Evolutionary conservation across 2,113 vertebrate species (phyloP).

Genomic region (Illadopsis cleaveri): DNA sequence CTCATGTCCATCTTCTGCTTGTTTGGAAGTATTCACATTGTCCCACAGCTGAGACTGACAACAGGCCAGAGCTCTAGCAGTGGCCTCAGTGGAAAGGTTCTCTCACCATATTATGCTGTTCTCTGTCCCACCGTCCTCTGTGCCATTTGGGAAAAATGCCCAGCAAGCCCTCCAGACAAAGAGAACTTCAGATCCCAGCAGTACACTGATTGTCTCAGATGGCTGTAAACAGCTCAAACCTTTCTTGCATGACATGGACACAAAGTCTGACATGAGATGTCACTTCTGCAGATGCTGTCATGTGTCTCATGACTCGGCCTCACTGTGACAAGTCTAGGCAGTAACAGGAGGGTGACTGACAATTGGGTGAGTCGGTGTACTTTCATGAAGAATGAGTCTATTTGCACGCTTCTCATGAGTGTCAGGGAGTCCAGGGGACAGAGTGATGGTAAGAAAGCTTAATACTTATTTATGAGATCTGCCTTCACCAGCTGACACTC

Average conservation of each 20-base stretch:
- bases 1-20: not conserved
- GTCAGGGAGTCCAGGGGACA: not conserved
- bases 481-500: not conserved
- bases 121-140: accelerated
- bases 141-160: not conserved
- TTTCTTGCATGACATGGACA: not conserved
- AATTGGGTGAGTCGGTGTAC: not conserved
- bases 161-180: not conserved
- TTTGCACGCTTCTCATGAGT: not conserved
- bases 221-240: not conserved
- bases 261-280: not conserved
- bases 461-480: not conserved
- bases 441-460: not conserved
- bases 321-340: not conserved
- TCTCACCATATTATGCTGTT: not conserved
- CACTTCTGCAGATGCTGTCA: conserved; percentile 33
- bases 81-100: not conserved
- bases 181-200: not conserved
- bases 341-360: not conserved
- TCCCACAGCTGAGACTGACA: not conserved
- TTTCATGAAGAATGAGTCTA: not conserved
- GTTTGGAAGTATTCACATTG: not conserved
- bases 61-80: not conserved
- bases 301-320: not conserved
- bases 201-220: not conserved